Percentiles rank a stretch among this genome's conserved stretches.
These are phyloP conservation scores for Thecocarcelia acutangulata DNA, from an alignment of 2,888 invertebrate species.

Conservation along the genomic window DNA sequence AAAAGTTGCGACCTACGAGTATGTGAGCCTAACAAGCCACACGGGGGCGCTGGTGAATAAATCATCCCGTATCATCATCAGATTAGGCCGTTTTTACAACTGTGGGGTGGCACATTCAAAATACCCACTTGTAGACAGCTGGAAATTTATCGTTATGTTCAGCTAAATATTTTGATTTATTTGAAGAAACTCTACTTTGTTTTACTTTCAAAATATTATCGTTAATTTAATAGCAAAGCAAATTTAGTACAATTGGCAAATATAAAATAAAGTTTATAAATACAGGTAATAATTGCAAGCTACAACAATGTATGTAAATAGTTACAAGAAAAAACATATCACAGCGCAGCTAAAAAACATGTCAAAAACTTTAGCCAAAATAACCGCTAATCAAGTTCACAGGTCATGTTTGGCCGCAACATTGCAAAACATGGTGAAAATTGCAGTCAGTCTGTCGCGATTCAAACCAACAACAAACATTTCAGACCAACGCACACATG, in stretches of 20 bases:
- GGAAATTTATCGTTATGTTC: no score
- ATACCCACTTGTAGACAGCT: no score
- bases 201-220: not conserved
- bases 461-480: constrained; percentile 41
- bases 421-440: constrained; percentile 62
- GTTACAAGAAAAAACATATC: constrained; percentile 47
- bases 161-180: no score
- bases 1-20: no score
- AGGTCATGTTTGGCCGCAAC: constrained; percentile 72
- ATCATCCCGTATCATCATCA: no score
- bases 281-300: constrained; percentile 5
- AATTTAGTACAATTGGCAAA: constrained; percentile 60
- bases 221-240: constrained; percentile 60
- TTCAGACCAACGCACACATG: constrained; percentile 43
- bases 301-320: constrained; percentile 47
- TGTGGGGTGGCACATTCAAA: no score
- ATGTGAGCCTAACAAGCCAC: no score
- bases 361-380: constrained; percentile 75
- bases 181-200: no score
- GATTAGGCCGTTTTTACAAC: no score
- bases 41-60: no score
- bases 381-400: constrained; percentile 80
- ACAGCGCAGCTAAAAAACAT: constrained; percentile 64
- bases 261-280: constrained; percentile 50
- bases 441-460: constrained; percentile 48